A percentile compares a stretch with the other conserved stretches of the same genome.
phyloP scores from a whole-genome alignment of 2,797 vertebrate genomes.

The Parotocinclus haroldoi region DNA sequence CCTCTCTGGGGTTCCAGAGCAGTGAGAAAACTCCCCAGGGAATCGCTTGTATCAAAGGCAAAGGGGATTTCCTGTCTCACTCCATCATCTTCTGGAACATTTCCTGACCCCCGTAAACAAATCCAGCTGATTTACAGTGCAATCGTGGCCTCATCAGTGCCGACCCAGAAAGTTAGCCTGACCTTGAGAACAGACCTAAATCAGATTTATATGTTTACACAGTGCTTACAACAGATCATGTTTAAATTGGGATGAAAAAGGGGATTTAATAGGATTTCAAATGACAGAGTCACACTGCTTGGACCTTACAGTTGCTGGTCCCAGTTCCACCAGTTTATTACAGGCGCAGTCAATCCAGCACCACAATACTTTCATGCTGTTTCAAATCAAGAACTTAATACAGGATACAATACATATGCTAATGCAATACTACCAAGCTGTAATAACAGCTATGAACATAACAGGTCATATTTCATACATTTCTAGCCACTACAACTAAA shows the following conservation, averaged over 20 bases:
- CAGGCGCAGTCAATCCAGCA: too few relatives aligned
- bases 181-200: slow-evolving; percentile 10
- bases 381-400: too few relatives aligned
- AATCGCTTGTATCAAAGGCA: slow-evolving; percentile 40
- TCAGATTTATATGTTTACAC: slow-evolving; percentile 14
- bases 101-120: slow-evolving; percentile 56
- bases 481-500: too few relatives aligned
- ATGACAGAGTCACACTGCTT: too few relatives aligned
- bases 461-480: too few relatives aligned
- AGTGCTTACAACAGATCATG: slow-evolving; percentile 9
- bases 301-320: too few relatives aligned
- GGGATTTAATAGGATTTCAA: slow-evolving; percentile 3
- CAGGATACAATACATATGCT: too few relatives aligned
- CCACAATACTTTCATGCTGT: too few relatives aligned
- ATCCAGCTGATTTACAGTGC: slow-evolving; percentile 44
- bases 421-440: too few relatives aligned
- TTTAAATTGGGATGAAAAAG: slow-evolving; percentile 4
- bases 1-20: slow-evolving; percentile 24
- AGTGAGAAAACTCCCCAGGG: slow-evolving; percentile 30
- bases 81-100: slow-evolving; percentile 40
- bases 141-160: slow-evolving; percentile 22
- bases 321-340: too few relatives aligned
- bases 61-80: slow-evolving; percentile 34
- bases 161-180: slow-evolving; percentile 20
- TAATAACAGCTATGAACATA: too few relatives aligned